These are phyloP conservation scores for Melinaea menophilus DNA, from an alignment of 2,888 invertebrate species.

Conservation along the genomic window DNA sequence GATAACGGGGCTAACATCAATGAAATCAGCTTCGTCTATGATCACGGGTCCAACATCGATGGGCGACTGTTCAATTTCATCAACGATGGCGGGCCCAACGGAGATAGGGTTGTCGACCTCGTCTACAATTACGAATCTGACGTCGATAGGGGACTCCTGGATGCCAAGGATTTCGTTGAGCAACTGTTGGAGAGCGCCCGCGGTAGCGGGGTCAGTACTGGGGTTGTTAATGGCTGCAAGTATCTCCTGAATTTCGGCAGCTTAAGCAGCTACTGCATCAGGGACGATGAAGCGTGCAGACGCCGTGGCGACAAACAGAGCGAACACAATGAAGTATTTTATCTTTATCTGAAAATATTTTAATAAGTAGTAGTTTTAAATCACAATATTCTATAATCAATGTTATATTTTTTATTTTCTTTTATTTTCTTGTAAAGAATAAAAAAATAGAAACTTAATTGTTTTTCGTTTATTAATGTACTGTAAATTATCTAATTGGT, in stretches of 20 bases:
- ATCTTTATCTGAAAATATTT: conserved; percentile 1
- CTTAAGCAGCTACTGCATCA: conserved; percentile 24
- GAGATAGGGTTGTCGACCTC: conserved; percentile 7
- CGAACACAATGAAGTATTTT: conserved; percentile 42
- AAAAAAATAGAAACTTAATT: too few relatives aligned
- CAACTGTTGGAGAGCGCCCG: conserved; percentile 38
- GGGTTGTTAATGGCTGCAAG: conserved; percentile 50
- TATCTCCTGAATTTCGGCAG: conserved; percentile 38
- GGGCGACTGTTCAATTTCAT: conserved; percentile 22
- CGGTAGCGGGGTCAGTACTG: conserved; percentile 42
- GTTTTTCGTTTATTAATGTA: too few relatives aligned
- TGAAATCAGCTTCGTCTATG: conserved; percentile 14
- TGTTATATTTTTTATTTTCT: too few relatives aligned
- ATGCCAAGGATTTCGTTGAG: conserved; percentile 34
- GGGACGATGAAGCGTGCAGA: conserved; percentile 27
- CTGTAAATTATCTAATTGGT: too few relatives aligned
- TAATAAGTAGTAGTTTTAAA: background rate
- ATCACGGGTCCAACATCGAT: conserved; percentile 23
- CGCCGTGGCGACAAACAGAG: conserved; percentile 43
- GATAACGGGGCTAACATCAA: too few relatives aligned
- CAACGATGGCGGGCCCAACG: conserved; percentile 30
- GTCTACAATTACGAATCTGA: too few relatives aligned
- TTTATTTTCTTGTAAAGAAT: too few relatives aligned
- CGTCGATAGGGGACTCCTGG: background rate
- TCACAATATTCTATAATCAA: too few relatives aligned